Percentiles rank a stretch among this genome's conserved stretches.
These are phyloP conservation scores for Leucopsar rothschildi DNA, from an alignment of 2,113 vertebrate genomes.

Conservation along the genomic window DNA sequence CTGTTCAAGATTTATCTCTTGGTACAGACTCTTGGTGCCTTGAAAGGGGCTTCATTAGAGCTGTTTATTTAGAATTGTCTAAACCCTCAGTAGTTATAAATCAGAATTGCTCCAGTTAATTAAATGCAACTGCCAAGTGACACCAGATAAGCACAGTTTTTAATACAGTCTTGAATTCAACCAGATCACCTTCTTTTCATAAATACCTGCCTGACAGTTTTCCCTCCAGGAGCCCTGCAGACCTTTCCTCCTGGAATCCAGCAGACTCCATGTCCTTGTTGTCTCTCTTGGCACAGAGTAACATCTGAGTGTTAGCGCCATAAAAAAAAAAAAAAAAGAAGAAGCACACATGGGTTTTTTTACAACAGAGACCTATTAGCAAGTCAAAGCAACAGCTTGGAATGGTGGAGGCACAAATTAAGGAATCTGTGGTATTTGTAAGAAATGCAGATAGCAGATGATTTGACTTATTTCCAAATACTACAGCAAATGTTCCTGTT, in stretches of 20 bases:
- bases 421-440: constrained; percentile 59
- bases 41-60: background rate
- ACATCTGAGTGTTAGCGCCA: background rate
- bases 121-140: background rate
- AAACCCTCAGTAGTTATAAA: background rate
- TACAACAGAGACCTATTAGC: constrained; percentile 22
- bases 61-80: background rate
- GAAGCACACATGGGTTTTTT: background rate
- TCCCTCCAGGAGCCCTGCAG: background rate
- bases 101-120: background rate
- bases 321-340: background rate
- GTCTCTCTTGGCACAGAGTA: background rate
- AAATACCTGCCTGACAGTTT: background rate
- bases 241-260: background rate
- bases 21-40: background rate
- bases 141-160: background rate
- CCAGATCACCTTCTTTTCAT: background rate
- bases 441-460: constrained; percentile 48
- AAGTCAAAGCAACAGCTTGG: constrained; percentile 49
- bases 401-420: constrained; percentile 46
- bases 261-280: background rate
- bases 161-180: background rate
- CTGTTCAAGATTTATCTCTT: background rate
- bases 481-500: background rate
- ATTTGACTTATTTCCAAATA: constrained; percentile 61